Base-by-base conservation (phyloP, 2,888 invertebrate genomes). In the Tineola bisselliella region DNA sequence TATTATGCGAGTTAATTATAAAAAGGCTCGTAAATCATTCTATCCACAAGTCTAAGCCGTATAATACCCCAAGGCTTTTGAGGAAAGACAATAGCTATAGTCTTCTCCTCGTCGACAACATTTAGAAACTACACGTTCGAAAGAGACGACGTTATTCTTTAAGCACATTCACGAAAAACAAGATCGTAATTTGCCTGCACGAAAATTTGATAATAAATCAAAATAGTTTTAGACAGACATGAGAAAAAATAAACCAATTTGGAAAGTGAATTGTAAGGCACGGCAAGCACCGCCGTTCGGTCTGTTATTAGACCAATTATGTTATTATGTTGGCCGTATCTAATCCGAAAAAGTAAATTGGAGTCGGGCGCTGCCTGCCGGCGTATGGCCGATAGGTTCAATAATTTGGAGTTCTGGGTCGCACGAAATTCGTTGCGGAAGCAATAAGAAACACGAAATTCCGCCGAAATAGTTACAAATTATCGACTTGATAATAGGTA, bases 331-430 rank as follows among this genome's bases (percentile, higher is more conserved):
- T 81, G 75, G 84, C 84, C 83, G 86, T 86, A 83, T 86, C 87
- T 86, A 87, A 87, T 87, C 81, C 81, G 77, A 84, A 87, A 86
- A 86, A 86, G 81, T 81, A 87, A 87, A 86, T 86, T 87, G 86
- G 86, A 84, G 79, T 78, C 74, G 75, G 77, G 77, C 84, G 84
- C 87, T 84, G 86, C 83, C 87, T 84, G 86, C 83, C 83, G 84
- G 84, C 84, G 73, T 79, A 79, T 79, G 81, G 77, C 79, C 80
- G 79, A 82, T 84, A 83, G 81, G 81, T 84, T 79, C 84, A 81
- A 84, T 84, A 82, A 83, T 81, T 79, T 79, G 75, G 73, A 79
- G 74, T 84, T 81, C 77, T 77, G 82, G 84, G 83, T 84, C 84
- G 84, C 84, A 87, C 84, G 84, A 83, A 87, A 84, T 86, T 84